Evolutionary conservation across 2,113 vertebrate genomes (phyloP).

Genomic region (Corydoras maculifer): DNA sequence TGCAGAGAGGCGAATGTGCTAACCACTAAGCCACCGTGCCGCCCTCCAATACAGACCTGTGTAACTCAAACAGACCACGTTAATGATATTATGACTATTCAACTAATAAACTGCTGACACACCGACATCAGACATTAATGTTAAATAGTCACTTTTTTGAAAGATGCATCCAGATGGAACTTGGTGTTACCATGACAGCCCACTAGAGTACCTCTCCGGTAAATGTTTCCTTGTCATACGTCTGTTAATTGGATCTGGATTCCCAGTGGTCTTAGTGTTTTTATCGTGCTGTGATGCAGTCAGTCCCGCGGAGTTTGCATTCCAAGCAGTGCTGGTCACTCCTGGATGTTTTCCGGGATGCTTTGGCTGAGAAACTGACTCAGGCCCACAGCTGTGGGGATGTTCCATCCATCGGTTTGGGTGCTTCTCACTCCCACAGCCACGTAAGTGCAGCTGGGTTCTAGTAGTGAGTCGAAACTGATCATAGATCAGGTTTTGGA

Average conservation of each 20-base stretch:
- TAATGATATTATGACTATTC: too few relatives aligned
- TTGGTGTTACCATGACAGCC: not conserved
- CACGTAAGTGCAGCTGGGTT: slow-evolving; percentile 39
- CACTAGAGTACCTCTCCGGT: not conserved
- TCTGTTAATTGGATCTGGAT: not conserved
- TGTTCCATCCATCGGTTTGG: slow-evolving; percentile 59
- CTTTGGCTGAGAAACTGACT: slow-evolving; percentile 65
- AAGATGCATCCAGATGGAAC: not conserved
- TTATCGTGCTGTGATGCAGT: slow-evolving; percentile 48
- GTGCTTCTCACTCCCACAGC: slow-evolving; percentile 46
- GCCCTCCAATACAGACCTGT: too few relatives aligned
- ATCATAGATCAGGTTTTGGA: not conserved
- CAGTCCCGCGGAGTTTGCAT: slow-evolving; percentile 50
- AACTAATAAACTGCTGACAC: too few relatives aligned
- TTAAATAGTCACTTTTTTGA: not conserved
- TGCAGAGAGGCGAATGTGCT: too few relatives aligned
- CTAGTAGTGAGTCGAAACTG: not conserved
- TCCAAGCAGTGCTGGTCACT: slow-evolving; percentile 69
- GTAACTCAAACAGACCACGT: too few relatives aligned
- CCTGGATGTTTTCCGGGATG: slow-evolving; percentile 75
- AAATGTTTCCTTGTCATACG: not conserved
- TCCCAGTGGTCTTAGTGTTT: not conserved
- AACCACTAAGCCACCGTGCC: too few relatives aligned
- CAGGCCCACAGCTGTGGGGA: slow-evolving; percentile 72
- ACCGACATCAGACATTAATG: not conserved